Percentiles rank a stretch among this genome's conserved stretches.
Conservation (phyloP, 2,797 vertebrate genomes). For the Helarctos malayanus region DNA sequence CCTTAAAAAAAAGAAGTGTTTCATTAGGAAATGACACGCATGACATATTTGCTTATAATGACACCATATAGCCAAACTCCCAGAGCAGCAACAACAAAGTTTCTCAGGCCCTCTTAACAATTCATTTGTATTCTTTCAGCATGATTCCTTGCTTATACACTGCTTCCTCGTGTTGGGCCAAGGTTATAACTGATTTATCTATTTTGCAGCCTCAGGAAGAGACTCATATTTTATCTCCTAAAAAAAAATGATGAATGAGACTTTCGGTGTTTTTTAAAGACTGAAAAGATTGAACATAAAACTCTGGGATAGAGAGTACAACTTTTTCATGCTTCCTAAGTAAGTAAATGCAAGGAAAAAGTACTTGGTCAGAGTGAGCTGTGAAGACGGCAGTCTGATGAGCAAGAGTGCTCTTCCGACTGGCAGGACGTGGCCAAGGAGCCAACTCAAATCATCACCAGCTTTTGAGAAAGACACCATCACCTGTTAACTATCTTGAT, state of each 20-base stretch:
- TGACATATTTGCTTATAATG: conserved; percentile 53
- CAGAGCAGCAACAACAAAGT: conserved; percentile 29
- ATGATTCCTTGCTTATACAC: neutral
- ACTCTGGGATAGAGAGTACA: neutral
- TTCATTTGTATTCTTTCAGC: conserved; percentile 59
- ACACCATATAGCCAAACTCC: neutral
- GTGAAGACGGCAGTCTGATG: neutral
- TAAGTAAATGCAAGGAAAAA: conserved; percentile 5
- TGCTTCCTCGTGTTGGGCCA: conserved; percentile 10
- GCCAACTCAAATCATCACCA: neutral
- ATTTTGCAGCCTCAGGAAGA: conserved; percentile 37
- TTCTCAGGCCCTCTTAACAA: conserved; percentile 23
- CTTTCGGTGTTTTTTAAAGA: conserved; percentile 33
- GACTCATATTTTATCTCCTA: neutral
- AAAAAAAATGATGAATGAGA: conserved; percentile 43
- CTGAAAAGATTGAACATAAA: conserved; percentile 41
- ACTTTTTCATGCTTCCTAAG: neutral
- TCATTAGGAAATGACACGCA: conserved; percentile 3
- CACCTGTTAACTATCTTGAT: neutral
- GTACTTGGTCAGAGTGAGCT: neutral
- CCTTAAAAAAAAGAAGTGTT: conserved; percentile 58
- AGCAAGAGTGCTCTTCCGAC: too few relatives aligned
- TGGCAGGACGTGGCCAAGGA: neutral
- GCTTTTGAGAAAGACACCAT: neutral
- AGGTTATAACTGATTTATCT: conserved; percentile 31